A percentile compares a stretch with the other conserved stretches of the same genome.
These are phyloP conservation scores for Lota lota DNA, from an alignment of 2,113 vertebrate species.

Conservation along the genomic window DNA sequence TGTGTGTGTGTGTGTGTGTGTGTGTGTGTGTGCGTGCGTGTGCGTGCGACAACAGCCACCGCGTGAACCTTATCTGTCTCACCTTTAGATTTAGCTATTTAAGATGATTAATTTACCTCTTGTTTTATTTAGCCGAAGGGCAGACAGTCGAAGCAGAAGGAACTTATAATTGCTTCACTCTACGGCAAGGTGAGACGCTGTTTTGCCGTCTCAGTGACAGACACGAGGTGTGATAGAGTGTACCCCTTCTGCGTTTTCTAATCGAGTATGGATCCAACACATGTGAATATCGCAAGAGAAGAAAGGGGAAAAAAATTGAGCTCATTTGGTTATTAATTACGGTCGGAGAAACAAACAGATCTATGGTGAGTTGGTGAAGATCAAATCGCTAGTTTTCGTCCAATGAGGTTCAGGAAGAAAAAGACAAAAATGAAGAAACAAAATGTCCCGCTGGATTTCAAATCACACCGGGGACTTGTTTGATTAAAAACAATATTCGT, in stretches of 20 bases:
- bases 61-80: slow-evolving; percentile 26
- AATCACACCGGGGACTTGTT: too few relatives aligned
- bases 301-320: not conserved
- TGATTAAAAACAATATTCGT: too few relatives aligned
- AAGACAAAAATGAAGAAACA: too few relatives aligned
- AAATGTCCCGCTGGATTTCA: too few relatives aligned
- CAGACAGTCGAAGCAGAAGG: slow-evolving; percentile 50
- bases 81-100: slow-evolving; percentile 67
- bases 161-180: slow-evolving; percentile 66
- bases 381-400: too few relatives aligned
- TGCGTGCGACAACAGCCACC: too few relatives aligned
- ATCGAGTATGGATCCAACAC: slow-evolving; percentile 41
- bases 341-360: too few relatives aligned
- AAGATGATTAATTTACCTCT: slow-evolving; percentile 68
- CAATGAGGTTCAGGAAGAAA: too few relatives aligned
- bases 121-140: slow-evolving; percentile 58
- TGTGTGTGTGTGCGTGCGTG: not conserved
- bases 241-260: slow-evolving; percentile 41
- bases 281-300: slow-evolving; percentile 18
- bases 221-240: slow-evolving; percentile 31
- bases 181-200: not conserved
- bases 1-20: slow-evolving; percentile 12
- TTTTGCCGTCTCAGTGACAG: slow-evolving; percentile 62
- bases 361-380: too few relatives aligned
- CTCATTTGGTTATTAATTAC: too few relatives aligned